These are phyloP conservation scores for Rhopilema esculentum DNA, from an alignment of 30 jellyfish, hydroid and myxozoan species.

Conservation along the genomic window DNA sequence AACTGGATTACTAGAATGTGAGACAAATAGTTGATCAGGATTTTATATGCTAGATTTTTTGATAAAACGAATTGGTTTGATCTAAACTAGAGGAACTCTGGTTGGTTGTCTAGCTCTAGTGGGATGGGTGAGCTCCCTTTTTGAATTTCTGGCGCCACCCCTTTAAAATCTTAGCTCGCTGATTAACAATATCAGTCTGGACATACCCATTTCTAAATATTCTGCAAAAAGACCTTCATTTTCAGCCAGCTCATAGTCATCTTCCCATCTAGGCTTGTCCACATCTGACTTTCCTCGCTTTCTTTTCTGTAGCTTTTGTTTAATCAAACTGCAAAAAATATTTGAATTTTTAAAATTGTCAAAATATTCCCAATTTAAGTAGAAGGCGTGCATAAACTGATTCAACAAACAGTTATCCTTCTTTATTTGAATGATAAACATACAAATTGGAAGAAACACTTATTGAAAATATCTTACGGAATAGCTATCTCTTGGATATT, in stretches of 20 bases:
- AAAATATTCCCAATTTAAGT: too few species aligned
- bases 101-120: too few species aligned
- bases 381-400: background rate
- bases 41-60: too few species aligned
- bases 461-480: slow-evolving; percentile 76
- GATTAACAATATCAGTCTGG: background rate
- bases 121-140: too few species aligned
- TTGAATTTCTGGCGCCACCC: too few species aligned
- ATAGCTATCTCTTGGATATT: slow-evolving; percentile 95
- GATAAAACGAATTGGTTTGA: too few species aligned
- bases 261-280: slow-evolving; percentile 98
- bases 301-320: slow-evolving; percentile 84
- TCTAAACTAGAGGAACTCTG: too few species aligned
- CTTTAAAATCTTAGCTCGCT: too few species aligned
- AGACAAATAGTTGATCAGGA: background rate
- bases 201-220: slow-evolving; percentile 95
- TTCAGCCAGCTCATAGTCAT: slow-evolving; percentile 91
- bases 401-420: too few species aligned
- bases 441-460: background rate
- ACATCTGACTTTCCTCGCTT: slow-evolving; percentile 88
- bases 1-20: slow-evolving; percentile 87
- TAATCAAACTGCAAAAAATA: slow-evolving; percentile 59
- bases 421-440: too few species aligned
- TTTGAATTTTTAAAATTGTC: too few species aligned
- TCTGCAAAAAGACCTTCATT: slow-evolving; percentile 96